Conservation (phyloP, 2,113 vertebrate species). For the Cyanoramphus novaezelandiae region DNA sequence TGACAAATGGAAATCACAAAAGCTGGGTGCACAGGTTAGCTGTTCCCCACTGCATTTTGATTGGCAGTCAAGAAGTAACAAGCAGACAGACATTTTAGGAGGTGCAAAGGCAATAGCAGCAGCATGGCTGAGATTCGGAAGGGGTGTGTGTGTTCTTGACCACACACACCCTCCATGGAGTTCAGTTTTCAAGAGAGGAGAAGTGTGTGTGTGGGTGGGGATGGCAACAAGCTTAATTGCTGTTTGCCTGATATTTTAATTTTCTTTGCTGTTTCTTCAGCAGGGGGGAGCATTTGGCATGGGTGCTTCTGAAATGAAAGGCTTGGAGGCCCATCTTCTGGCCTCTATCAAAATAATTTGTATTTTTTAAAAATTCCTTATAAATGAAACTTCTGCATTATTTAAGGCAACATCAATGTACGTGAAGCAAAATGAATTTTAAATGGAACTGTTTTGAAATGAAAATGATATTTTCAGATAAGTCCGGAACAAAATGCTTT, state of each 20-base stretch:
- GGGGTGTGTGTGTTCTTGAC: background rate
- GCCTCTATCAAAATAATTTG: background rate
- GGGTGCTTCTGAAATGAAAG: background rate
- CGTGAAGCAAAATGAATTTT: background rate
- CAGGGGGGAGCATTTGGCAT: background rate
- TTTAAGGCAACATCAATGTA: background rate
- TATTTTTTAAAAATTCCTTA: background rate
- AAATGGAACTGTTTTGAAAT: background rate
- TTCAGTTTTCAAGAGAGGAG: background rate
- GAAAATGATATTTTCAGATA: background rate
- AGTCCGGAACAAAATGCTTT: background rate
- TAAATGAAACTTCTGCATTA: background rate
- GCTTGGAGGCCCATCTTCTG: background rate
- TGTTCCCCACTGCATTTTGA: background rate
- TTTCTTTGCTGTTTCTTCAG: background rate
- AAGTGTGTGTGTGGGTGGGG: background rate
- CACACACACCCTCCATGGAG: accelerated
- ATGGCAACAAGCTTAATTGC: background rate
- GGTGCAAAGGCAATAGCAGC: background rate
- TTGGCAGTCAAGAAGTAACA: background rate
- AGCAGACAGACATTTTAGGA: background rate
- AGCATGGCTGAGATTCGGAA: background rate
- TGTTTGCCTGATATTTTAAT: background rate
- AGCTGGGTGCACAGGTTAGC: background rate
- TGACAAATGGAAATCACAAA: background rate